Evolutionary conservation across 1,140 invertebrate genomes (phyloP).

Genomic region (Galleria mellonella): DNA sequence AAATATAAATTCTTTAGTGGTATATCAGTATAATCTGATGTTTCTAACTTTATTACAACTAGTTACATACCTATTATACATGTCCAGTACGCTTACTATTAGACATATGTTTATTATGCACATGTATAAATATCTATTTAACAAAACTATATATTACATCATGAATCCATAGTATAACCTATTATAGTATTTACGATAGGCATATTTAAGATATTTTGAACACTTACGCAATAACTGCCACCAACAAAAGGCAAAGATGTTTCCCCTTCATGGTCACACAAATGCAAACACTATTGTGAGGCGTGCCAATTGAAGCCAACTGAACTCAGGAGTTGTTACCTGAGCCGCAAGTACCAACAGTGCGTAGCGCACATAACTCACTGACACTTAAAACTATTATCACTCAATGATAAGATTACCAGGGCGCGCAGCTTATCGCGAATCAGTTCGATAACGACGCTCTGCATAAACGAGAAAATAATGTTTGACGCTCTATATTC

Average conservation of each 20-base stretch:
- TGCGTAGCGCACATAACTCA: conserved; percentile 54
- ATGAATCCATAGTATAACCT: too few species aligned
- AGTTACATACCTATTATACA: too few species aligned
- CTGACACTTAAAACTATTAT: conserved; percentile 72
- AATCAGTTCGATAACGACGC: conserved; percentile 60
- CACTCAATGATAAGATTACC: conserved; percentile 70
- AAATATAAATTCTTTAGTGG: too few species aligned
- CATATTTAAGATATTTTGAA: conserved; percentile 5
- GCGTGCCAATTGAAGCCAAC: conserved; percentile 19
- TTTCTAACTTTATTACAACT: too few species aligned
- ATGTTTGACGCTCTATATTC: conserved; percentile 35
- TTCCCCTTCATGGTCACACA: conserved; percentile 44
- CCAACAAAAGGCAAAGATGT: conserved; percentile 32
- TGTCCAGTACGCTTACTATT: too few species aligned
- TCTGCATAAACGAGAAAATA: conserved; percentile 50
- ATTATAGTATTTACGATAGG: too few species aligned
- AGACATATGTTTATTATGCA: too few species aligned
- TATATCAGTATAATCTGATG: too few species aligned
- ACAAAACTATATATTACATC: too few species aligned
- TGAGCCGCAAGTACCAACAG: conserved; percentile 46
- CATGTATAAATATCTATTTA: too few species aligned
- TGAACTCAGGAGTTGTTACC: conserved; percentile 39
- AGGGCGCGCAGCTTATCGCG: conserved; percentile 58
- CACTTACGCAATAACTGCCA: conserved; percentile 49
- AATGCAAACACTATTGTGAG: conserved; percentile 18